Evolutionary conservation across 2,888 invertebrate genomes (phyloP).

Genomic region (Dolichopus griseipennis): DNA sequence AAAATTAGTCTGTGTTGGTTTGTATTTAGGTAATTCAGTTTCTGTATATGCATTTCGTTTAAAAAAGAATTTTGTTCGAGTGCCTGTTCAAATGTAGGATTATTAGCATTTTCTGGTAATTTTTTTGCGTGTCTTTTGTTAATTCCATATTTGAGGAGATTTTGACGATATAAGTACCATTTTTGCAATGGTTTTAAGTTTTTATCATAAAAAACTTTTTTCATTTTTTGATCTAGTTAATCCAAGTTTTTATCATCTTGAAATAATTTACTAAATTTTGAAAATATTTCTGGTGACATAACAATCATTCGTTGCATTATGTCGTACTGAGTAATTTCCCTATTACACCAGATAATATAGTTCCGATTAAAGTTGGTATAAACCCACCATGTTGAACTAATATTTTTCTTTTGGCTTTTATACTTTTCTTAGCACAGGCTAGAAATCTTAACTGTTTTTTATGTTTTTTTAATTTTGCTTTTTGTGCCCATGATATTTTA

Average conservation of each 20-base stretch:
- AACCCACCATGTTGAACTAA: constrained; percentile 14
- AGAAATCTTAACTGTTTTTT: constrained; percentile 5
- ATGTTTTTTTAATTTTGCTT: constrained; percentile 7
- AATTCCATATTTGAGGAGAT: constrained; percentile 8
- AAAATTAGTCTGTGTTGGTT: not conserved
- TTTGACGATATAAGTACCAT: constrained; percentile 14
- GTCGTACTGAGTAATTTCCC: constrained; percentile 9
- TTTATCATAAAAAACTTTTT: constrained; percentile 10
- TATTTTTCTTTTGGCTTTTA: constrained; percentile 10
- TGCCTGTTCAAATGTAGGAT: not conserved
- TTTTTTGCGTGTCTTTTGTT: not conserved
- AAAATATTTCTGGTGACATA: constrained; percentile 9
- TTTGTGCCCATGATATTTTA: not conserved
- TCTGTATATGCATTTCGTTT: not conserved
- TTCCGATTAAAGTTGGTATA: constrained; percentile 10
- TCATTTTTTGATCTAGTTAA: constrained; percentile 10
- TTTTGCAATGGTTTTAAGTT: constrained; percentile 9
- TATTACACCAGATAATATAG: constrained; percentile 11
- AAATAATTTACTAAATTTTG: not conserved
- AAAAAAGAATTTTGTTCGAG: not conserved
- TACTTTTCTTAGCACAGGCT: not conserved
- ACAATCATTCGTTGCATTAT: constrained; percentile 10
- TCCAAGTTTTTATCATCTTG: constrained; percentile 1
- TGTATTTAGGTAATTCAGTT: not conserved
- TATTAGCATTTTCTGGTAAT: not conserved